Evolutionary conservation across 2,113 vertebrate species (phyloP), one percentile per base, ranked within the genome.

Genomic region (Salminus brasiliensis): DNA sequence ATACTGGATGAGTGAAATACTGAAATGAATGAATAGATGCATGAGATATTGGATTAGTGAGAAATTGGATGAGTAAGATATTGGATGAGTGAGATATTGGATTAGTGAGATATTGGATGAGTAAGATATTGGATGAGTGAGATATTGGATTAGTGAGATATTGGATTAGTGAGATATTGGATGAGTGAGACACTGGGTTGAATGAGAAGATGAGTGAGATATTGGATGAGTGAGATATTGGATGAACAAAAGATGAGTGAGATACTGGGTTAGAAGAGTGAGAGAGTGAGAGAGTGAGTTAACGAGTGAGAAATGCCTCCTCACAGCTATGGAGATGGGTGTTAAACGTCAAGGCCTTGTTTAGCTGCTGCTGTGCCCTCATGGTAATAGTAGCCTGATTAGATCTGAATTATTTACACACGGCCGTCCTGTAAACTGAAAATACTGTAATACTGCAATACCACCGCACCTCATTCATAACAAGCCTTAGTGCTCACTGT

Each of bases 341-440:
- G 49, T 43, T 49, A 63, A 68, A 52, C 47, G 47, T 27, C 53
- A 68, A 43, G 59, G 59, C 25, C 53, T 59, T 16, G 27, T 77
- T 39, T 16, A 5, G 49, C 45, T 7, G 25, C 65, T 69, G 39
- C 36, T 34, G 69, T 57, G 75, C 52, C 65, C 69, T 23, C 65
- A 59, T 59, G 52, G 57, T 43, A 41, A 15, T 68, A 6, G 53
- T 39, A 43, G 75, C 36, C 55, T 45, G 65, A 77, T 77, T 77
- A 69, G 36, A 49, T 32, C 6, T 69, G 65, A 77, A 69, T 69
- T 69, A 77, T 69, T 80, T 57, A 66, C 9, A 74, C 32, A 45
- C 73, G 10, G 43, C 21, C 30, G 16, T 57, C 8, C 29, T 53
- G 30, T 66, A 16, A 62, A 69, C 45, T 43, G 57, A 63, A 72